Conservation (phyloP, 2,888 invertebrate genomes). For the Cephus runcator region DNA sequence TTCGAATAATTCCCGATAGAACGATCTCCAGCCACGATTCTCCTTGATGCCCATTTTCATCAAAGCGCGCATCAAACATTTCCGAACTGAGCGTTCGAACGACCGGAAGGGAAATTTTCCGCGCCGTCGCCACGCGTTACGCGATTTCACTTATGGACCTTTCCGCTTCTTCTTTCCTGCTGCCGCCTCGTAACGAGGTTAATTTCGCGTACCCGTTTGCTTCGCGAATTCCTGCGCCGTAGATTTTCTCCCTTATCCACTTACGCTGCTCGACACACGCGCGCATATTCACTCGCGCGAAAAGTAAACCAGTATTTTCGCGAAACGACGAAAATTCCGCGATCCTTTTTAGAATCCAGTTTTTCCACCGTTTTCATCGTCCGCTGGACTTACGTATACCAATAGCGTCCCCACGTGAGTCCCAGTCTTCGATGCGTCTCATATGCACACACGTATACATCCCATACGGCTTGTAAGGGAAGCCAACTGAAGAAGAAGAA, state of each 20-base stretch:
- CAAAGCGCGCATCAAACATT: neutral
- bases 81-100: slow-evolving; percentile 28
- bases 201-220: slow-evolving; percentile 2
- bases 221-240: slow-evolving; percentile 23
- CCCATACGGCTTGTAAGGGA: neutral
- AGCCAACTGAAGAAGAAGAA: neutral
- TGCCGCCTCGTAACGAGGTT: slow-evolving; percentile 2
- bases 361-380: neutral
- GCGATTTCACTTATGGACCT: slow-evolving; percentile 27
- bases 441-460: neutral
- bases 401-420: neutral
- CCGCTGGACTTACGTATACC: neutral
- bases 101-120: slow-evolving; percentile 57
- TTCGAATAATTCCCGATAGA: neutral
- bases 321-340: neutral
- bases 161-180: slow-evolving; percentile 21
- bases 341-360: neutral
- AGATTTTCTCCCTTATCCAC: slow-evolving; percentile 32
- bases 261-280: neutral
- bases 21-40: neutral
- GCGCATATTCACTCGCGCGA: neutral
- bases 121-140: slow-evolving; percentile 37
- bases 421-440: neutral
- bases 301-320: neutral
- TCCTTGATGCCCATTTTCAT: neutral